Evolutionary conservation across 1,140 invertebrate species (phyloP), one percentile per base, ranked within the genome.

Genomic region (Drosophila baimaii): DNA sequence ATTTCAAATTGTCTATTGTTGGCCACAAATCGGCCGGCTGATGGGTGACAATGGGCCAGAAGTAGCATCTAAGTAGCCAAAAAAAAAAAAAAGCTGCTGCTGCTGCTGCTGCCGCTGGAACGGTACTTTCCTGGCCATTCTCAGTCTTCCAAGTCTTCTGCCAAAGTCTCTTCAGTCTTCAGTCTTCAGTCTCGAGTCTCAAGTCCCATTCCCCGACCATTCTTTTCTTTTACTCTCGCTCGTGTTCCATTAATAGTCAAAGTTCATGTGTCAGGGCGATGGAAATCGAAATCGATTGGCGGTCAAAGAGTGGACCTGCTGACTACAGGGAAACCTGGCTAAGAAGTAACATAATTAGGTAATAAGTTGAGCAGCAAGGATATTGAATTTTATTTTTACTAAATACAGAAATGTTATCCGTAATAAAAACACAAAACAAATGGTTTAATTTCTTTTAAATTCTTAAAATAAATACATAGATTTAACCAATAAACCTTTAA

Each of bases 1-100:
- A 82, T 88, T 88, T 85, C 70, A 86, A 86, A 82, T 76, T 79
- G 63, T 77, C 85, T 69, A 69, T 82, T 81, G 77, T 49, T 56
- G 39, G 39, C 44, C 74, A 66, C 65, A 52, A 69, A 69, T 66
- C 63, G 63, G 63, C 5, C n/a, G 57, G 74, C 31, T 35, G 51
- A 35, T n/a, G 49, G 46, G 33, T 71, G 64, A 79, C 71, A 80
- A 81, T 56, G 81, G 71, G 46, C 55, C 23, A 55, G 54, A 55
- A 71, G 44, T 49, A 64, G 77, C 68, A 31, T 43, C 52, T 52
- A 59, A 44, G 59, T 46, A 75, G 70, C 47, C 69, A 55, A 72
- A 39, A 41, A 74, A 46, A 46, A 39, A 33, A 12, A 12, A 12
- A 46, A 46, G 15, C 23, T 15, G 44, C 2, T 47, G 44, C 6